Conservation (phyloP, 2,888 invertebrate genomes). For the Drosophila ustulata region DNA sequence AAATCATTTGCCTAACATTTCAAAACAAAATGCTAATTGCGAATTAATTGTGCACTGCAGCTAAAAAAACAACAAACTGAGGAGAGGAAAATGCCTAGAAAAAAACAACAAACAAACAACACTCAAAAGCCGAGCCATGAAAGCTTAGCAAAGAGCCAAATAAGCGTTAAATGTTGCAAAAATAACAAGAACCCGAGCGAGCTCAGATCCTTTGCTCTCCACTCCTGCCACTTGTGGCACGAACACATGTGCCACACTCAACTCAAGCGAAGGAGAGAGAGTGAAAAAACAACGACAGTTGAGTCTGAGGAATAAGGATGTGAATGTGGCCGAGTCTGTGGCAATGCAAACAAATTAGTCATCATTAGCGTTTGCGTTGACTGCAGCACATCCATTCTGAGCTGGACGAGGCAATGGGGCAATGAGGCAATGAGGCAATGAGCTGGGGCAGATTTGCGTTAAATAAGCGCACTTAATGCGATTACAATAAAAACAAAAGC, state of each 20-base stretch:
- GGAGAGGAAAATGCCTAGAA: slow-evolving; percentile 46
- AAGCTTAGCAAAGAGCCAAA: slow-evolving; percentile 76
- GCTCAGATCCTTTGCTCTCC: slow-evolving; percentile 21
- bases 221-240: slow-evolving; percentile 68
- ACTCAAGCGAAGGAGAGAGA: slow-evolving; percentile 29
- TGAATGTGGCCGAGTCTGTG: slow-evolving; percentile 41
- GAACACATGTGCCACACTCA: slow-evolving; percentile 72
- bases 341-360: slow-evolving; percentile 83
- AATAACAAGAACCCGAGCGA: slow-evolving; percentile 65
- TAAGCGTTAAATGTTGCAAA: slow-evolving; percentile 82
- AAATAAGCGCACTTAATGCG: slow-evolving; percentile 84
- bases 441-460: slow-evolving; percentile 80
- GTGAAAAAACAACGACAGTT: slow-evolving; percentile 11
- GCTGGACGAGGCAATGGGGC: neutral
- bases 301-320: slow-evolving; percentile 33
- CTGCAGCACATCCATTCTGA: slow-evolving; percentile 45
- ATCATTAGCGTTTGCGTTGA: slow-evolving; percentile 80
- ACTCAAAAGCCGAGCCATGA: slow-evolving; percentile 58
- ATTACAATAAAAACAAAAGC: slow-evolving; percentile 72
- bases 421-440: slow-evolving; percentile 37
- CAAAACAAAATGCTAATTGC: slow-evolving; percentile 74
- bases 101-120: slow-evolving; percentile 65
- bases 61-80: slow-evolving; percentile 72
- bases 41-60: slow-evolving; percentile 77
- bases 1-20: slow-evolving; percentile 49